phyloP scores from a whole-genome alignment of 2,888 invertebrate species.

The Drosophila birchii region DNA sequence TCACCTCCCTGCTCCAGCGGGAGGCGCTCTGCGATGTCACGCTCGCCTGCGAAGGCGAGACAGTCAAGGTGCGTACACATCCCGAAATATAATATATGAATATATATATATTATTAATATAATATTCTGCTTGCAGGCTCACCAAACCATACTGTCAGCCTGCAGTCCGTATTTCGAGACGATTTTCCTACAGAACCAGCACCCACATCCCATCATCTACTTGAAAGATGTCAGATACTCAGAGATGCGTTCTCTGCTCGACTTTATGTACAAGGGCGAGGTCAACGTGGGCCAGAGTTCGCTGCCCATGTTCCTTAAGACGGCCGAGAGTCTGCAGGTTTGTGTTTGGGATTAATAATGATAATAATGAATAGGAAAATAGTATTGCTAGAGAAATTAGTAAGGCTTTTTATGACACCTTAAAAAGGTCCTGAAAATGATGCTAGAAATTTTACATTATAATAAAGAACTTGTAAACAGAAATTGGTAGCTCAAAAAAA shows the following conservation, averaged over 20 bases:
- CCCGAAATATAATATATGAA: no score
- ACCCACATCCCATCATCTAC: slow-evolving; percentile 96
- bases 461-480: neutral
- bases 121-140: slow-evolving; percentile 87
- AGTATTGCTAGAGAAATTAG: neutral
- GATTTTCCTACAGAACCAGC: slow-evolving; percentile 94
- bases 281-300: slow-evolving; percentile 96
- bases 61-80: slow-evolving; percentile 88
- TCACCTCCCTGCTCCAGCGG: slow-evolving; percentile 93
- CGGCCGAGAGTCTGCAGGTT: slow-evolving; percentile 95
- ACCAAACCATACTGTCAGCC: slow-evolving; percentile 96
- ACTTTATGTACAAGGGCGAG: slow-evolving; percentile 97
- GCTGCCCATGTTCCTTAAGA: slow-evolving; percentile 95
- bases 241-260: slow-evolving; percentile 94
- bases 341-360: slow-evolving; percentile 14
- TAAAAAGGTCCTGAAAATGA: neutral
- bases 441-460: no score
- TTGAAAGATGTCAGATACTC: slow-evolving; percentile 95
- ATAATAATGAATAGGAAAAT: neutral
- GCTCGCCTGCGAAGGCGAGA: slow-evolving; percentile 95
- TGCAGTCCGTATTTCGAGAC: slow-evolving; percentile 97
- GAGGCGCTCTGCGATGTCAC: slow-evolving; percentile 97
- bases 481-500: neutral
- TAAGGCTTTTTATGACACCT: neutral
- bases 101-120: neutral